Evolutionary conservation across 2,797 vertebrate species (phyloP).

Genomic region (Novumbra hubbsi): DNA sequence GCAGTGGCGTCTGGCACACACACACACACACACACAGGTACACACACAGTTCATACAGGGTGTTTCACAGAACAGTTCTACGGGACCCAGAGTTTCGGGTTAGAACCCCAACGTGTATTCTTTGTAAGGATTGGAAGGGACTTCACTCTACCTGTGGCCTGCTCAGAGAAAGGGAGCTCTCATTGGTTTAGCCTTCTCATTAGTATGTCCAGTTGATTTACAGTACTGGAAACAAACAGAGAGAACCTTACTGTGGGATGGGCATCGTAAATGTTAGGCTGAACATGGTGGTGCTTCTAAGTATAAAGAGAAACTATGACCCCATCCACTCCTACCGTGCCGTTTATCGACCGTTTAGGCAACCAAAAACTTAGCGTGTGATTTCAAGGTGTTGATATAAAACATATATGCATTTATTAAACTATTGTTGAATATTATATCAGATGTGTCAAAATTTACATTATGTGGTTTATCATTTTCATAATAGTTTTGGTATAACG

Average conservation of each 20-base stretch:
- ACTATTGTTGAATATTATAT: background rate
- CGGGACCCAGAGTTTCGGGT: background rate
- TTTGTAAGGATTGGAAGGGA: background rate
- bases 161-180: conserved; percentile 16
- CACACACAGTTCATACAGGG: background rate
- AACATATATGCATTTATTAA: background rate
- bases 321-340: background rate
- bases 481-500: too few species aligned
- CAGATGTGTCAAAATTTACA: background rate
- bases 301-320: conserved; percentile 16
- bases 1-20: background rate
- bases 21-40: conserved; percentile 7
- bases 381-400: background rate
- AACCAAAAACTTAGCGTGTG: background rate
- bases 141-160: background rate
- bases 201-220: conserved; percentile 35
- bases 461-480: background rate
- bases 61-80: background rate
- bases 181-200: conserved; percentile 21
- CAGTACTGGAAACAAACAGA: conserved; percentile 19
- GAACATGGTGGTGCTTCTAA: conserved; percentile 13
- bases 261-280: conserved; percentile 24
- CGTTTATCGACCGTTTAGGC: conserved; percentile 10
- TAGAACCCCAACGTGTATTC: background rate
- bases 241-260: conserved; percentile 21